A percentile compares a stretch with the other conserved stretches of the same genome.
Conservation (phyloP, 53 echinoderm and acorn worm genomes). For the Holothuria scabra region DNA sequence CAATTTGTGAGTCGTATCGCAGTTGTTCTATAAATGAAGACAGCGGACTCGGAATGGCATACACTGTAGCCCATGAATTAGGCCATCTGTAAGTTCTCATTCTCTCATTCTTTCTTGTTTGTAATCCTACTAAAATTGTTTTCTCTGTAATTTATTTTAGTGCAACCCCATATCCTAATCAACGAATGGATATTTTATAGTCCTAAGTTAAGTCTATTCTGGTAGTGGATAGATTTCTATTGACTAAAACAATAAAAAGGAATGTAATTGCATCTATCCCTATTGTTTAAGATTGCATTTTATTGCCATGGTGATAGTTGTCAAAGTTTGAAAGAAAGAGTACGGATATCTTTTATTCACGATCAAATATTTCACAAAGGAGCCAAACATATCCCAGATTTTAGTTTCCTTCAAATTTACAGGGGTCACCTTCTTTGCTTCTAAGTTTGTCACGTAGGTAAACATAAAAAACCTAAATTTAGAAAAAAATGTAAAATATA, state of each 20-base stretch:
- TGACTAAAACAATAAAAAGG: too few relatives aligned
- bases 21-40: constrained; percentile 95
- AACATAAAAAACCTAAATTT: not conserved
- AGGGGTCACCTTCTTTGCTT: not conserved
- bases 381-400: too few relatives aligned
- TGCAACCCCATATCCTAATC: too few relatives aligned
- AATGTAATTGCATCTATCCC: not conserved
- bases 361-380: too few relatives aligned
- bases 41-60: constrained; percentile 80
- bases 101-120: too few relatives aligned
- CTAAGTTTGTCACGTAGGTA: constrained; percentile 22
- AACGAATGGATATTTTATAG: not conserved
- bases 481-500: not conserved
- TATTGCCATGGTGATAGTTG: not conserved
- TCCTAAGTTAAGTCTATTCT: too few relatives aligned
- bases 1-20: constrained; percentile 73
- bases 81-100: constrained; percentile 93
- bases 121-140: too few relatives aligned
- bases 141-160: not conserved
- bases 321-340: not conserved
- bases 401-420: not conserved
- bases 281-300: not conserved
- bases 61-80: constrained; percentile 91
- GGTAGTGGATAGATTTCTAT: too few relatives aligned
- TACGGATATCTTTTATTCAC: too few relatives aligned